These are phyloP conservation scores for Neosilurus hyrtlii DNA, from an alignment of 2,797 vertebrate genomes.

Conservation along the genomic window DNA sequence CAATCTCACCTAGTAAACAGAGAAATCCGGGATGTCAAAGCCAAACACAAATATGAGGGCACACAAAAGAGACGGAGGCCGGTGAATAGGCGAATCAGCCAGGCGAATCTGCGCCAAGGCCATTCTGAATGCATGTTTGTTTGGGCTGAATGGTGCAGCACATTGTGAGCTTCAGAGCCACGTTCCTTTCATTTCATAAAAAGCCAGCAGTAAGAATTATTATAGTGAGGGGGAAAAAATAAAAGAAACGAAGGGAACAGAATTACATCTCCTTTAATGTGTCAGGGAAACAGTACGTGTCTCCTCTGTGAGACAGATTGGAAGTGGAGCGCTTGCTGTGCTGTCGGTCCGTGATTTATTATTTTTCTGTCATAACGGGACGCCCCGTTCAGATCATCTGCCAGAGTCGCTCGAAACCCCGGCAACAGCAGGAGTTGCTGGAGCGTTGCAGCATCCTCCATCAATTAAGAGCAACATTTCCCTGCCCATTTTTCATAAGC, in stretches of 20 bases:
- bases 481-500: slow-evolving; percentile 51
- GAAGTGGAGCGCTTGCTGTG: slow-evolving; percentile 22
- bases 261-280: slow-evolving; percentile 47
- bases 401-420: slow-evolving; percentile 50
- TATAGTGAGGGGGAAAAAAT: slow-evolving; percentile 7
- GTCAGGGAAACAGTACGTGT: slow-evolving; percentile 34
- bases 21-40: slow-evolving; percentile 63
- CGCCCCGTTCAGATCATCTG: slow-evolving; percentile 55
- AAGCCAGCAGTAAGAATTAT: slow-evolving; percentile 35
- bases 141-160: slow-evolving; percentile 38
- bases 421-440: slow-evolving; percentile 66
- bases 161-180: slow-evolving; percentile 29
- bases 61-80: slow-evolving; percentile 41
- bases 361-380: slow-evolving; percentile 54
- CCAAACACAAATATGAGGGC: slow-evolving; percentile 53
- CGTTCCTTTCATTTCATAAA: slow-evolving; percentile 37
- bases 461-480: slow-evolving; percentile 64
- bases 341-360: slow-evolving; percentile 48
- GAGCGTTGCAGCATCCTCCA: slow-evolving; percentile 71
- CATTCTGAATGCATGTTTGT: slow-evolving; percentile 37
- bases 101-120: slow-evolving; percentile 37
- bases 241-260: background rate
- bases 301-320: slow-evolving; percentile 32
- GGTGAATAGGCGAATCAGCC: slow-evolving; percentile 43
- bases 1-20: slow-evolving; percentile 51